Conservation (phyloP, 1,140 invertebrate genomes). For the Drosophila arizonae region DNA sequence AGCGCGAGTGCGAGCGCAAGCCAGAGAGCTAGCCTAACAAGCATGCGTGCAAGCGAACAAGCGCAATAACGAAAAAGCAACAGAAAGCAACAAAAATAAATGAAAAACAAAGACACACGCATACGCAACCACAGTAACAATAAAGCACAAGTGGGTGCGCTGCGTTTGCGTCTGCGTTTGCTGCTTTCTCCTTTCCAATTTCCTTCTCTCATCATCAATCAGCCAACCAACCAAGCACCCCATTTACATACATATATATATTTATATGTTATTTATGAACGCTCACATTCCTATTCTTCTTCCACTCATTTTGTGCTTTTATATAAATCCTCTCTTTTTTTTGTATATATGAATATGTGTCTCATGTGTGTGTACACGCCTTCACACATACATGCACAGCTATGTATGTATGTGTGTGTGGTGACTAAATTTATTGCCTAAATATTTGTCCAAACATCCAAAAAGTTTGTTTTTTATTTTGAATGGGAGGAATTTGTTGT, state of each 20-base stretch:
- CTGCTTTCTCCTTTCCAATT: constrained; percentile 7
- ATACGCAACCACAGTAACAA: constrained; percentile 13
- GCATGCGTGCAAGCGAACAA: background rate
- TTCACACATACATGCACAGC: too few relatives aligned
- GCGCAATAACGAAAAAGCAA: constrained; percentile 9
- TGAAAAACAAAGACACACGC: constrained; percentile 3
- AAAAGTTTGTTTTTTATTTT: constrained; percentile 3
- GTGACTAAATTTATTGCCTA: too few relatives aligned
- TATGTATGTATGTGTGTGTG: too few relatives aligned
- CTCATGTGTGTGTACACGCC: constrained; percentile 9
- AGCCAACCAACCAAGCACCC: background rate
- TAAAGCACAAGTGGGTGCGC: background rate
- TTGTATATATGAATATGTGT: constrained; percentile 19
- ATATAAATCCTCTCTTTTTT: background rate
- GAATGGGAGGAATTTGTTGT: too few relatives aligned
- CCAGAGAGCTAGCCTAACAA: background rate
- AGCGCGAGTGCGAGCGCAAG: constrained; percentile 8
- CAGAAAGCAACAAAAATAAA: background rate
- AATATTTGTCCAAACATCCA: too few relatives aligned
- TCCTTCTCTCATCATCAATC: background rate
- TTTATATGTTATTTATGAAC: constrained; percentile 18
- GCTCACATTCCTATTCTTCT: background rate
- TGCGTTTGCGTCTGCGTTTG: constrained; percentile 6
- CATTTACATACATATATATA: background rate
- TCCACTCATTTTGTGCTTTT: constrained; percentile 16